Percentiles rank a stretch among this genome's conserved stretches.
Evolutionary conservation across 2,888 invertebrate species (phyloP).

Genomic region (Cordilura impudica): DNA sequence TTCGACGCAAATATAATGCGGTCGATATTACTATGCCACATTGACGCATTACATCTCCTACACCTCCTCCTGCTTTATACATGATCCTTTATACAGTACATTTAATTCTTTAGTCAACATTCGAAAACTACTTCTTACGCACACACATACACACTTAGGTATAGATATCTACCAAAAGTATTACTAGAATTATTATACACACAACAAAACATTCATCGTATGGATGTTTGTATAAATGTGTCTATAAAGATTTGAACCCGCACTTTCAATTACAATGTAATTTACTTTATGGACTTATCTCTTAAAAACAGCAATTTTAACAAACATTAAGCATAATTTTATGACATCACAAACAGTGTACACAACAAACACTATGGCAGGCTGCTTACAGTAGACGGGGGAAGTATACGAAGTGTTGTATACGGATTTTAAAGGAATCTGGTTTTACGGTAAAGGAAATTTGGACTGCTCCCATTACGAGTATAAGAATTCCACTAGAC

Average conservation of each 20-base stretch:
- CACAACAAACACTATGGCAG: conserved; percentile 14
- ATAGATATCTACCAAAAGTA: conserved; percentile 6
- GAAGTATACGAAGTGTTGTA: neutral
- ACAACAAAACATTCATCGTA: neutral
- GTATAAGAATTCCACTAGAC: too few relatives aligned
- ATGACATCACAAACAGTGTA: conserved; percentile 70
- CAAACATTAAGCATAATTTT: conserved; percentile 77
- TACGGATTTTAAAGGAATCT: too few relatives aligned
- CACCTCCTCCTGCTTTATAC: neutral
- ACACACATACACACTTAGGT: neutral
- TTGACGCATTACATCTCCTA: conserved; percentile 62
- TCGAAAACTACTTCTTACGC: neutral
- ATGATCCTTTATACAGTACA: conserved; percentile 44
- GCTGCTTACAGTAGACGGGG: neutral
- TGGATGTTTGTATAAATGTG: conserved; percentile 3
- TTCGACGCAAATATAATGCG: conserved; percentile 55
- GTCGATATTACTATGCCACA: conserved; percentile 66
- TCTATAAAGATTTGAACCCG: conserved; percentile 66
- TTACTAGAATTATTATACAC: neutral
- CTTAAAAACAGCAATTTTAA: conserved; percentile 75
- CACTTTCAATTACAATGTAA: conserved; percentile 76
- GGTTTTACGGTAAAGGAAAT: too few relatives aligned
- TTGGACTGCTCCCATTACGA: too few relatives aligned
- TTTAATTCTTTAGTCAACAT: conserved; percentile 35
- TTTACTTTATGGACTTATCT: conserved; percentile 77